These are phyloP conservation scores for Lepidochrysops patricia DNA, from an alignment of 2,888 invertebrate genomes.

Conservation along the genomic window DNA sequence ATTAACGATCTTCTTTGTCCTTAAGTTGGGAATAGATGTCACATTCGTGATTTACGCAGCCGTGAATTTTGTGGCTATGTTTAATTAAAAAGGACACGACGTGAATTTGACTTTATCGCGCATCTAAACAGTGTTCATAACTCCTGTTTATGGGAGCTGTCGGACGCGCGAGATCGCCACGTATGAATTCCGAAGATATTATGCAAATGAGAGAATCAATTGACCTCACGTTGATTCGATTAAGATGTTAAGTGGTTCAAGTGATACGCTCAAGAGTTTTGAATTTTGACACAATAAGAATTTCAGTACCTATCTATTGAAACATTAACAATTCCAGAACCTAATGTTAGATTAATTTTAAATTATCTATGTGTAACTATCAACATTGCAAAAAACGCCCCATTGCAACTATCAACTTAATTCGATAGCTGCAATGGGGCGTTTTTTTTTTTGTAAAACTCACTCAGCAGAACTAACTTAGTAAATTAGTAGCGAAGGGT, in stretches of 20 bases:
- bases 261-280: constrained; percentile 12
- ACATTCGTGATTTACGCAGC: background rate
- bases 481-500: too few relatives aligned
- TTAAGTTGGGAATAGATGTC: constrained; percentile 2
- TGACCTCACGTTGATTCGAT: constrained; percentile 29
- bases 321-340: too few relatives aligned
- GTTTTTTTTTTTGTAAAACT: too few relatives aligned
- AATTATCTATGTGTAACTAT: too few relatives aligned
- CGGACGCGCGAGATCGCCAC: background rate
- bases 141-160: constrained; percentile 5
- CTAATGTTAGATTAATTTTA: too few relatives aligned
- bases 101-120: background rate
- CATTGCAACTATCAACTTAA: too few relatives aligned
- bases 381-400: too few relatives aligned
- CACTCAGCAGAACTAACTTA: too few relatives aligned
- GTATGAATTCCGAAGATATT: constrained; percentile 15
- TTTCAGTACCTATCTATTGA: too few relatives aligned
- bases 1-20: background rate
- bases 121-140: background rate
- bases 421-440: too few relatives aligned
- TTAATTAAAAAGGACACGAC: background rate
- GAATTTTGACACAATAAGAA: too few relatives aligned
- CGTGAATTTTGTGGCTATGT: background rate
- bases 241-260: constrained; percentile 25
- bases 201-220: constrained; percentile 27